Conservation (phyloP, 2,113 vertebrate genomes). For the Sterrhoptilus dennistouni region DNA sequence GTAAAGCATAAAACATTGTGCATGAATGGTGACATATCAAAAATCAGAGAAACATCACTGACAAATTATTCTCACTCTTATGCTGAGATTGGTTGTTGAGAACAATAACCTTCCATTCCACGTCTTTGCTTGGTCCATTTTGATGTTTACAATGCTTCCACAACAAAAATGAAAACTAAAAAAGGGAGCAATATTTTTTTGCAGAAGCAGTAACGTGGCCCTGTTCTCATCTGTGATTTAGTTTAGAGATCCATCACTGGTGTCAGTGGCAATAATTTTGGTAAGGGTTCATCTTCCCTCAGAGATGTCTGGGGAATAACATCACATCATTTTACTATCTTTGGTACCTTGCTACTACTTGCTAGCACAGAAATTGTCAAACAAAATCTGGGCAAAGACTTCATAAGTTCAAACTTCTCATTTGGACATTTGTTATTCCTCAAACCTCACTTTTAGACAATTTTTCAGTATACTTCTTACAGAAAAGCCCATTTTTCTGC, state of each 20-base stretch:
- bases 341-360: not conserved
- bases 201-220: not conserved
- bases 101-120: not conserved
- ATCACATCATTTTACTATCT: not conserved
- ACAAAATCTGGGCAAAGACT: not conserved
- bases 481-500: not conserved
- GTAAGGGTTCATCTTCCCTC: not conserved
- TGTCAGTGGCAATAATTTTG: not conserved
- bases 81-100: not conserved
- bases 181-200: not conserved
- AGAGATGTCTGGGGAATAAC: not conserved
- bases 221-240: not conserved
- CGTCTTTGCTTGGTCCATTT: not conserved
- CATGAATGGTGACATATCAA: not conserved
- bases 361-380: not conserved
- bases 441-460: not conserved
- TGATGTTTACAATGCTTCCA: not conserved
- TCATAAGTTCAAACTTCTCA: not conserved
- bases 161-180: not conserved
- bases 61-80: not conserved
- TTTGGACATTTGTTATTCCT: not conserved
- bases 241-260: not conserved
- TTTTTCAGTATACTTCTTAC: not conserved
- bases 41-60: not conserved
- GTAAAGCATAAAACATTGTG: not conserved